Evolutionary conservation across 64 coral and sea anemone species (phyloP).

Genomic region (Astreopora myriophthalma): DNA sequence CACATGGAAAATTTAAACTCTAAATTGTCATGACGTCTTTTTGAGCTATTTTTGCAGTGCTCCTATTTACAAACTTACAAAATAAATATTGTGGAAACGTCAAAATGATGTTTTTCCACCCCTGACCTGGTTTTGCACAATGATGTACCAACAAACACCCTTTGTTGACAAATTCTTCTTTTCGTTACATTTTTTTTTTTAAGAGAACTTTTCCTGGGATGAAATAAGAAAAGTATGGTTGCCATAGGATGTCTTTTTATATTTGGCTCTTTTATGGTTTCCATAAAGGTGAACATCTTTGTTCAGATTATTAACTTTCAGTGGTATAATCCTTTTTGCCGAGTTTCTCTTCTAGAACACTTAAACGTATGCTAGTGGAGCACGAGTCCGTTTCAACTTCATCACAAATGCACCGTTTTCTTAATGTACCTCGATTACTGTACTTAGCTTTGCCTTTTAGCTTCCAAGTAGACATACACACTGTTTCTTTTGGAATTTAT

Average conservation of each 20-base stretch:
- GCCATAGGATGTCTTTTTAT: too few relatives aligned
- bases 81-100: not conserved
- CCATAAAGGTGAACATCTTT: too few relatives aligned
- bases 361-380: not conserved
- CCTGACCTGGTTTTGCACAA: not conserved
- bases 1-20: not conserved
- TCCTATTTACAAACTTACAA: not conserved
- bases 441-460: too few relatives aligned
- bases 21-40: not conserved
- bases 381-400: not conserved
- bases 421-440: too few relatives aligned
- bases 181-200: not conserved
- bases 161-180: not conserved
- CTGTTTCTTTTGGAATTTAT: too few relatives aligned
- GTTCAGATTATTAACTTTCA: not conserved
- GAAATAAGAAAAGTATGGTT: too few relatives aligned
- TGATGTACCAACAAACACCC: not conserved
- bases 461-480: too few relatives aligned
- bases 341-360: not conserved
- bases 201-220: not conserved
- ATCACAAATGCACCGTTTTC: too few relatives aligned
- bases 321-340: not conserved
- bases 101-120: not conserved
- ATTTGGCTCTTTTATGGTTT: too few relatives aligned
- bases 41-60: not conserved